Evolutionary conservation across 2,888 invertebrate genomes (phyloP).

Genomic region (Platycheirus rosarum): DNA sequence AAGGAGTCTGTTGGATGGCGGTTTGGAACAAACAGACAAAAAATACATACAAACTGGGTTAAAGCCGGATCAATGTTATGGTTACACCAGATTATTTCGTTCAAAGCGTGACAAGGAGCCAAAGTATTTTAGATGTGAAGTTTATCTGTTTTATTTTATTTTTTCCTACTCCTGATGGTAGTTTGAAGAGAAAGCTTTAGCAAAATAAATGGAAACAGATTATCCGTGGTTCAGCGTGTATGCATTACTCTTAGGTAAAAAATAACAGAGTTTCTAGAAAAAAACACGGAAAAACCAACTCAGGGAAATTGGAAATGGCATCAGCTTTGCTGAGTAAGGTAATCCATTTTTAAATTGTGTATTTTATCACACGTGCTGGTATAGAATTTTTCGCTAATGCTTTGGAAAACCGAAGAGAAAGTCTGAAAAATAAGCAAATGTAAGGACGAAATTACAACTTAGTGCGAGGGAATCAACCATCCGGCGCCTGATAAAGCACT

Average conservation of each 20-base stretch:
- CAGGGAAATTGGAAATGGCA: slow-evolving; percentile 37
- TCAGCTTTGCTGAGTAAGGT: neutral
- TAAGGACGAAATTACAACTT: no score
- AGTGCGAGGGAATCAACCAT: no score
- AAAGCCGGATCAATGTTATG: slow-evolving; percentile 64
- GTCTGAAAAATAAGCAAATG: no score
- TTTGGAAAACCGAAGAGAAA: neutral
- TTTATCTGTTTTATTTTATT: slow-evolving; percentile 3
- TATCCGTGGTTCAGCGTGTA: slow-evolving; percentile 31
- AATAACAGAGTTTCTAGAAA: neutral
- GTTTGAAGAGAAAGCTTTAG: neutral
- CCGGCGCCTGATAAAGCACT: no score
- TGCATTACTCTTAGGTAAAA: slow-evolving; percentile 30
- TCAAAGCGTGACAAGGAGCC: slow-evolving; percentile 68
- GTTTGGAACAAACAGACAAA: slow-evolving; percentile 25
- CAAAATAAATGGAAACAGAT: slow-evolving; percentile 48
- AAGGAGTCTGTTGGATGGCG: slow-evolving; percentile 1
- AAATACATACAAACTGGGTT: slow-evolving; percentile 38
- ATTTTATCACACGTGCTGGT: slow-evolving; percentile 3
- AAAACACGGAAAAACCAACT: neutral
- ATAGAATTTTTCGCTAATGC: neutral
- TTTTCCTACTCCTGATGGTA: neutral
- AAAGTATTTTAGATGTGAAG: slow-evolving; percentile 55
- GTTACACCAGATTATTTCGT: slow-evolving; percentile 67
- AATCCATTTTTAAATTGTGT: slow-evolving; percentile 30